Evolutionary conservation across 2,113 vertebrate species (phyloP), one percentile per base, ranked within the genome.

Genomic region (Machaerirhynchus nigripectus): DNA sequence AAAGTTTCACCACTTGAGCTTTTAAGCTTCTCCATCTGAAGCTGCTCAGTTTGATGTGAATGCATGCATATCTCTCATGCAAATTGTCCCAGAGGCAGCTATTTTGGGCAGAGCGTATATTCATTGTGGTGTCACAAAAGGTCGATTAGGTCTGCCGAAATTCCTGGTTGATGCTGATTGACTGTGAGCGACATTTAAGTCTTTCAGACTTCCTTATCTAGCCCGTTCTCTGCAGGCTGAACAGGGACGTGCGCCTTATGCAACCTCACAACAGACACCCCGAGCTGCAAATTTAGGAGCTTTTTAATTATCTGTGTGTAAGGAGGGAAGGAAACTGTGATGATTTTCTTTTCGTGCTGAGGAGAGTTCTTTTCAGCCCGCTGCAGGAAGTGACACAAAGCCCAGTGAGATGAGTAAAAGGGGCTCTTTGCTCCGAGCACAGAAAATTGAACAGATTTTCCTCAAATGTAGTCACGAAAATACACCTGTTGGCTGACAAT

Each of bases 21-120:
- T 95, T 96, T 94, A 97, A 97, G 96, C 93, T 88, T 60, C 95
- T 94, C 79, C 93, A 22, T 93, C 88, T 96, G 96, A 94, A 95
- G 90, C 88, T 84, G 76, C 80, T 96, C 47, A 56, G 90, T 92
- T 68, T 93, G 95, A 94, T 96, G 82, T 70, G 93, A 94, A 93
- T 90, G 64, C 26, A 3, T 86, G 76, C 37, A 13, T 94, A 94
- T 95, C 95, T 94, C 76, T 96, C 95, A 96, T 93, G 95, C 88
- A 96, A 97, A 97, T 96, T 96, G 93, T 85, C 90, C 84, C 82
- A 88, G 82, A 95, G 85, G 84, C 78, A 95, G 94, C 94, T 96
- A 96, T 96, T 96, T 91, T 93, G 83, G 95, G 93, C 83, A 91
- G 94, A 93, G 92, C 6, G 0, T 92, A 30, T 77, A 86, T 86